These are phyloP conservation scores for Bombus huntii DNA, from an alignment of 1,140 invertebrate species.

Conservation along the genomic window DNA sequence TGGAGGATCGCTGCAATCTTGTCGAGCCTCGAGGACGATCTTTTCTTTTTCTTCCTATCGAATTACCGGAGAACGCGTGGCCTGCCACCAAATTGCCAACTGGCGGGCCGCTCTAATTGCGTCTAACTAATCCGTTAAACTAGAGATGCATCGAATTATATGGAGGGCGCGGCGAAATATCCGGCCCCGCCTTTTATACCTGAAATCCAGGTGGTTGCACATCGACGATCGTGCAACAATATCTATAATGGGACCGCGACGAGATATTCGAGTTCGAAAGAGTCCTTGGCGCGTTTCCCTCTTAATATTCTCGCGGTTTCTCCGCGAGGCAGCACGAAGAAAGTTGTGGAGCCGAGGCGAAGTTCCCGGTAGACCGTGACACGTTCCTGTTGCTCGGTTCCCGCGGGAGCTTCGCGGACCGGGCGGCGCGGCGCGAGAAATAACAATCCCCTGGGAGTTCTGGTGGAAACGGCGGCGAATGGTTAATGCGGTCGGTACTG, in stretches of 20 bases:
- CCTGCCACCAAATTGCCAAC: conserved; percentile 18
- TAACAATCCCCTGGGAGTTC: conserved; percentile 21
- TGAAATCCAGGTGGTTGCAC: too few species aligned
- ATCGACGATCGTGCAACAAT: too few species aligned
- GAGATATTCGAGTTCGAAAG: not conserved
- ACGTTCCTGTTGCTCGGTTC: conserved; percentile 25
- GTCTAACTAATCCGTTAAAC: not conserved
- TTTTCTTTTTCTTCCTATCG: not conserved
- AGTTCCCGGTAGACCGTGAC: not conserved
- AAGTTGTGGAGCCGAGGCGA: not conserved
- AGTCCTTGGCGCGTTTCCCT: not conserved
- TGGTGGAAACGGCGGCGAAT: not conserved
- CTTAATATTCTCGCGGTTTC: conserved; percentile 1
- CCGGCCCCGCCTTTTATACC: not conserved
- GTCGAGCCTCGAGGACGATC: conserved; percentile 18
- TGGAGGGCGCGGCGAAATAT: not conserved
- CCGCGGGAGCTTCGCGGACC: not conserved
- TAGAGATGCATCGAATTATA: not conserved
- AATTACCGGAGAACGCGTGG: not conserved
- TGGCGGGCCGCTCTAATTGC: not conserved
- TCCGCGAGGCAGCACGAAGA: not conserved
- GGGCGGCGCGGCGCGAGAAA: conserved; percentile 5
- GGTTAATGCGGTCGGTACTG: not conserved
- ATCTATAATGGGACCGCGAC: too few species aligned
- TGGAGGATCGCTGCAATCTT: conserved; percentile 43